Evolutionary conservation across 2,888 invertebrate genomes (phyloP), one percentile per base, ranked within the genome.

Genomic region (Pocota personata): DNA sequence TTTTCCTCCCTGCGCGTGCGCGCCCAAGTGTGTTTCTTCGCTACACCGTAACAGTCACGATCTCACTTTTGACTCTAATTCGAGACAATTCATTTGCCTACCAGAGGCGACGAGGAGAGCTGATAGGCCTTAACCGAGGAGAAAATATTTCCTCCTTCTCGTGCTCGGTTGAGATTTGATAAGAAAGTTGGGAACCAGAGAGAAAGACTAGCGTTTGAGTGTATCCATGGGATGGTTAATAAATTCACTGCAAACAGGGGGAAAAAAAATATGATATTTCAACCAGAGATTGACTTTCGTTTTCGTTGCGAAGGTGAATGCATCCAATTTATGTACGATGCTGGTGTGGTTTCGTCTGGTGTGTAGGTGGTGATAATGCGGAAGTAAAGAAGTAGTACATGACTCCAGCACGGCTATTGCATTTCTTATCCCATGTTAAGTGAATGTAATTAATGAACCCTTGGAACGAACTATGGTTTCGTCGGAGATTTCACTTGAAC

Each of bases 61-160:
- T 86, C 84, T 86, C 84, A 86, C 84, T 86, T 86, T 80, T 86
- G 84, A 86, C 84, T 86, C 80, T 80, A 72, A 86, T 86, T 80
- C 71, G 80, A 86, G 76, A 80, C 84, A 86, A 86, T 86, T 86
- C 80, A 86, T 86, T 86, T 86, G 84, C 79, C 83, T 84, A 84
- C 62, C 73, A 73, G 60, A 77, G 30, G 6, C 35, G 8, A 7
- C 6, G 43, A 14, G n/a, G 66, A 24, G 37, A 12, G 16, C 8
- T 32, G 52, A 46, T 62, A 52, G 71, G 66, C 64, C 50, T 66
- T 3, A 50, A 60, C 67, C 32, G 35, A 40, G 46, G 80, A 66
- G 84, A 86, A 80, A 86, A 80, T 60, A 52, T 58, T 71, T 76
- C 78, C 67, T 73, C 48, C 64, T 48, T 27, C 10, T 19, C n/a